Base-by-base conservation (phyloP, 2,797 vertebrate genomes). In the Delichon dasypus region DNA sequence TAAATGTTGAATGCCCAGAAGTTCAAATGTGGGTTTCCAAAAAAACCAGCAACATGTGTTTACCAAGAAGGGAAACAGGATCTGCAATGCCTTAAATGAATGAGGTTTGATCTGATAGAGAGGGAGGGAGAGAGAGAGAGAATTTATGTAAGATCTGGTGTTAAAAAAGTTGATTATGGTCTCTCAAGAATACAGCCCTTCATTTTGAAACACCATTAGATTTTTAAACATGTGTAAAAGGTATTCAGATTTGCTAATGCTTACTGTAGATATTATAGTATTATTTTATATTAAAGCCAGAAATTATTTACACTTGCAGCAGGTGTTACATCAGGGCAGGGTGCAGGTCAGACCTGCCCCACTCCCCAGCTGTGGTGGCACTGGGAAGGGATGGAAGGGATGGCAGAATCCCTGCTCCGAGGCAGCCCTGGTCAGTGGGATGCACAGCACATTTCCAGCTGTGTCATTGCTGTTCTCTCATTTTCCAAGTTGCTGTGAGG, bases 401-500 rank as follows among this genome's bases (percentile, higher is more conserved):
- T 2, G 7, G 42, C 44, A 36, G 14, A 60, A 48, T 20, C 19
- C 44, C 90, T 30, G 57, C 34, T 34, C 81, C 51, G 13, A 30
- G 14, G 47, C 54, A 77, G 42, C 44, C 5, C 53, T 4, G 29
- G 13, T 29, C 47, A 34, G 13, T 3, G 80, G 32, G 73, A 71
- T 64, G 38, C 61, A 17, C 36, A 18, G 68, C 53, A 45, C 4
- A 0, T 45, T 53, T 53, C 17, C 8, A 2, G 65, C 73, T 74
- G 26, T 54, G 76, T 58, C 83, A n/a, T 2, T 55, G 54, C 58
- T 38, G 21, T 40, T 64, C 50, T 54, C 58, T 75, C 58, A 15
- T 89, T 72, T 84, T 78, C 80, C 76, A 50, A 81, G 76, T 80
- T 68, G 71, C 77, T 81, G 47, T 5, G 54, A 78, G 80, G 55